Evolutionary conservation across 1,140 invertebrate genomes (phyloP).

Genomic region (Calliopsis andreniformis): DNA sequence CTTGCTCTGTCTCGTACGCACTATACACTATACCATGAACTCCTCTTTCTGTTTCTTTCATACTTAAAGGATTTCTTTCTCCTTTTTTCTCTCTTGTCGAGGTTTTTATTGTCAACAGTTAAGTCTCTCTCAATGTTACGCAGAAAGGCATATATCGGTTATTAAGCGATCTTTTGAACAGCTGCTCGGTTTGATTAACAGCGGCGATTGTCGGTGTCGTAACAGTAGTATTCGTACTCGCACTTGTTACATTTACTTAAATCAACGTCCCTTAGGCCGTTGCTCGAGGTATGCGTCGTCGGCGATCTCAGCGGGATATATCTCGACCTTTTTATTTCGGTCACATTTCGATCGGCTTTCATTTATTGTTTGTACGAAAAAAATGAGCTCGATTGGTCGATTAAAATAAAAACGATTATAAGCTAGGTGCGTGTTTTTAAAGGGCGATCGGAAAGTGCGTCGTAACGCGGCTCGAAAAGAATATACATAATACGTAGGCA

Average conservation of each 20-base stretch:
- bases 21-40: constrained; percentile 16
- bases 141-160: constrained; percentile 47
- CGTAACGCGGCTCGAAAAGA: not conserved
- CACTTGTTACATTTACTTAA: constrained; percentile 18
- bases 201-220: constrained; percentile 43
- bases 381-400: not conserved
- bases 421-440: not conserved
- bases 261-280: constrained; percentile 4
- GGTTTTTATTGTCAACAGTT: constrained; percentile 50
- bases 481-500: not conserved
- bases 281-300: constrained; percentile 29
- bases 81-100: constrained; percentile 28
- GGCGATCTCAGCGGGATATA: not conserved
- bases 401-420: constrained; percentile 7
- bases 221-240: constrained; percentile 10
- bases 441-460: not conserved
- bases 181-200: constrained; percentile 48
- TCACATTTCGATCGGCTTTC: not conserved
- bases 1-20: constrained; percentile 40
- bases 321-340: not conserved
- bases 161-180: constrained; percentile 37
- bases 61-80: not conserved
- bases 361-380: not conserved
- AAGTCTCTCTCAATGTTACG: constrained; percentile 27
- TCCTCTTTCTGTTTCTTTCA: not conserved